Evolutionary conservation across 2,888 invertebrate genomes (phyloP).

Genomic region (Cetonia aurata): DNA sequence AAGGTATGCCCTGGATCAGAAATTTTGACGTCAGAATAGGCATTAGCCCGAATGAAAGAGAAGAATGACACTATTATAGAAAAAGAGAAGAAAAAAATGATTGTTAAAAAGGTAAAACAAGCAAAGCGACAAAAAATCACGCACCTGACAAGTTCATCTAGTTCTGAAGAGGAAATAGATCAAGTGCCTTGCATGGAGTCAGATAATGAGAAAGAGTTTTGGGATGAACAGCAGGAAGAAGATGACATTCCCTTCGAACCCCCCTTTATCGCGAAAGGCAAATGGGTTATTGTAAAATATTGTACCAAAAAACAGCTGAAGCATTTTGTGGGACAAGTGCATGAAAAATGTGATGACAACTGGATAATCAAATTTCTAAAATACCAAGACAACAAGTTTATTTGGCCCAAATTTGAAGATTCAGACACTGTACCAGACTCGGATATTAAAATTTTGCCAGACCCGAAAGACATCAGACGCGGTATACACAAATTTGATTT

Average conservation of each 20-base stretch:
- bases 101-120: slow-evolving; percentile 1
- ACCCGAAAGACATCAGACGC: background rate
- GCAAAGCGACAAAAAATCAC: background rate
- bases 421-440: background rate
- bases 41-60: too few relatives aligned
- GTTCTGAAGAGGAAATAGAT: slow-evolving; percentile 8
- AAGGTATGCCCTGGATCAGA: too few relatives aligned
- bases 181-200: slow-evolving; percentile 1
- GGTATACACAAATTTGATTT: slow-evolving; percentile 3
- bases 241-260: too few relatives aligned
- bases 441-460: slow-evolving; percentile 5
- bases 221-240: slow-evolving; percentile 13
- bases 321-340: background rate
- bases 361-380: slow-evolving; percentile 15
- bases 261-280: slow-evolving; percentile 10
- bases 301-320: slow-evolving; percentile 10
- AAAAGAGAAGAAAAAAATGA: slow-evolving; percentile 1
- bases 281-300: slow-evolving; percentile 4
- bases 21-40: too few relatives aligned
- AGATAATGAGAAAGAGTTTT: background rate
- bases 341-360: background rate
- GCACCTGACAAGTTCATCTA: too few relatives aligned
- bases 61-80: too few relatives aligned
- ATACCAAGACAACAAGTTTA: slow-evolving; percentile 2
- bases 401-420: slow-evolving; percentile 5